A percentile compares a stretch with the other conserved stretches of the same genome.
Evolutionary conservation across 2,888 invertebrate genomes (phyloP).

Genomic region (Plutella xylostella): DNA sequence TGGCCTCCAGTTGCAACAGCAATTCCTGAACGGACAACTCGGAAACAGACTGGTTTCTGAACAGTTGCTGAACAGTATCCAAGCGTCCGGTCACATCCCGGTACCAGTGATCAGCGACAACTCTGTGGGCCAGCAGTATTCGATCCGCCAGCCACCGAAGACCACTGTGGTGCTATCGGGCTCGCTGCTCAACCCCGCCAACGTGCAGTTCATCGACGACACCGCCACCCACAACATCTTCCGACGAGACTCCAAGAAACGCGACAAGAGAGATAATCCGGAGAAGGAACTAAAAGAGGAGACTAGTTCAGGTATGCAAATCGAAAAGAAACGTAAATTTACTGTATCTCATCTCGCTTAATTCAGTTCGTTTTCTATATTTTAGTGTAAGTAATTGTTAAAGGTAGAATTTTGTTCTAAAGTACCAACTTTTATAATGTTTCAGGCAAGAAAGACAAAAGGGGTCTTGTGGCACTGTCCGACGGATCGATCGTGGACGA

Average conservation of each 20-base stretch:
- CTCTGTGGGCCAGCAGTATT: background rate
- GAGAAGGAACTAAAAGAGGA: slow-evolving; percentile 48
- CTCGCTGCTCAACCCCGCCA: slow-evolving; percentile 66
- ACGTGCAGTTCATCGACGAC: slow-evolving; percentile 74
- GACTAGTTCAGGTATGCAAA: slow-evolving; percentile 32
- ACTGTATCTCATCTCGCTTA: too few species aligned
- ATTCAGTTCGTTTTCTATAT: too few species aligned
- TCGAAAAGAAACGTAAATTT: too few species aligned
- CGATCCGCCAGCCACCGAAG: slow-evolving; percentile 22
- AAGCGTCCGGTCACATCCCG: slow-evolving; percentile 14
- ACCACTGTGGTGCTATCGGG: slow-evolving; percentile 48
- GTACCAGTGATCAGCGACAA: background rate
- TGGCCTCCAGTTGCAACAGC: slow-evolving; percentile 64
- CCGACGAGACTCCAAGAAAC: slow-evolving; percentile 56
- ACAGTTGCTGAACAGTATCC: slow-evolving; percentile 58
- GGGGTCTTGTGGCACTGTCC: slow-evolving; percentile 73
- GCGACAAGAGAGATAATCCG: slow-evolving; percentile 61
- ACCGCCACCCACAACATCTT: slow-evolving; percentile 57
- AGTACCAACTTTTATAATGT: slow-evolving; percentile 13
- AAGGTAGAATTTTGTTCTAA: too few species aligned
- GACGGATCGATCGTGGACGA: slow-evolving; percentile 79
- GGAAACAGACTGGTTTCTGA: slow-evolving; percentile 68
- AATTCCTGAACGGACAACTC: slow-evolving; percentile 75
- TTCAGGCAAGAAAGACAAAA: slow-evolving; percentile 70
- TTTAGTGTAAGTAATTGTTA: too few species aligned